Conservation (phyloP, 2,888 invertebrate species). For the Brachyopa scutellaris region DNA sequence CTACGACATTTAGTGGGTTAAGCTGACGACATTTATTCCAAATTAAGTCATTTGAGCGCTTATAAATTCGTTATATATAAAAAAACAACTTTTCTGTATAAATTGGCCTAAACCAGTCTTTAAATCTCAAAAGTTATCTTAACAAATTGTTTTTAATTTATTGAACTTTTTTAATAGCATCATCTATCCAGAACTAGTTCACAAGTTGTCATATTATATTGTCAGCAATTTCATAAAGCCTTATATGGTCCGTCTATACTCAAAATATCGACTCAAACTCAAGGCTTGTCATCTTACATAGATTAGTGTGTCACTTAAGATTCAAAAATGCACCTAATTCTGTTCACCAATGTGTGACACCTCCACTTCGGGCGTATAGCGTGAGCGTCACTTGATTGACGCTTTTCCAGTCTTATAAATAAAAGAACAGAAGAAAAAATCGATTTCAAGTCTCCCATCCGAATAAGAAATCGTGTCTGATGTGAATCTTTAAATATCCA, state of each 20-base stretch:
- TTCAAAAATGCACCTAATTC: slow-evolving; percentile 48
- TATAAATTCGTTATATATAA: too few species aligned
- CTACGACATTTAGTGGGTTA: too few species aligned
- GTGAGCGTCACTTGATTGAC: slow-evolving; percentile 49
- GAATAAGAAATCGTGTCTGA: slow-evolving; percentile 43
- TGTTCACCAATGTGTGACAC: neutral
- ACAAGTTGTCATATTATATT: too few species aligned
- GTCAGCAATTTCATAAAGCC: neutral
- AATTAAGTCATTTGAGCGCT: too few species aligned
- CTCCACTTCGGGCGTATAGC: neutral
- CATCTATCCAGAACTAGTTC: neutral
- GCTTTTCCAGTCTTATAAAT: slow-evolving; percentile 35
- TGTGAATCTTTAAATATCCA: slow-evolving; percentile 58
- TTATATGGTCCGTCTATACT: slow-evolving; percentile 12
- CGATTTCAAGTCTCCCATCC: slow-evolving; percentile 15
- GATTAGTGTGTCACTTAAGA: slow-evolving; percentile 42
- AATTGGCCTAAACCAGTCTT: too few species aligned
- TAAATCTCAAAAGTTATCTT: too few species aligned
- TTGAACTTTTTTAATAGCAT: too few species aligned
- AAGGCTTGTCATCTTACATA: slow-evolving; percentile 2
- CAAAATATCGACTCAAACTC: neutral
- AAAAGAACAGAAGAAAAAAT: too few species aligned
- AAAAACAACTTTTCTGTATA: too few species aligned
- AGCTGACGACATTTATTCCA: too few species aligned
- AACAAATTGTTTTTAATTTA: too few species aligned